Evolutionary conservation across 2,113 vertebrate species (phyloP), one percentile per base, ranked within the genome.

Genomic region (Macaca nemestrina): DNA sequence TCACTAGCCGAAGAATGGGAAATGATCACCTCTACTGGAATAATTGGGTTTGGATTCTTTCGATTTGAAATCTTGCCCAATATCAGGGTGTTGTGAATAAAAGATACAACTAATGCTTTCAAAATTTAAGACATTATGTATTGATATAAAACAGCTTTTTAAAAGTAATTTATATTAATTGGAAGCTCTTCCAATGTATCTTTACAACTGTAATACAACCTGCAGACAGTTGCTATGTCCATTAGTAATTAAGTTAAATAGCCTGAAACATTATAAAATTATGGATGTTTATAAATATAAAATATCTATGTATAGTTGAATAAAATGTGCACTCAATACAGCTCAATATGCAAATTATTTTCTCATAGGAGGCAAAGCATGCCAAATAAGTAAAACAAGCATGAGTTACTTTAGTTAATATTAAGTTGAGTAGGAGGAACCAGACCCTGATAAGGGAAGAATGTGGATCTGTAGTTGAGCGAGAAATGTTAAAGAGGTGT

Each of bases 401-500:
- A 68, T 9, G 38, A 84, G 6, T 92, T 92, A 17, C 68, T 97
- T 80, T 91, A 94, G 84, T 96, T 97, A 96, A 96, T 50, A 91
- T 97, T 96, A 95, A 78, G 30, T 68, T 50, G 86, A 91, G 73
- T 83, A 59, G 43, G 52, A 89, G 90, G 61, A 68, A 76, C 78
- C 52, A 95, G 45, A 8, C 8, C 45, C 89, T 97, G 94, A 97
- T 97, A 98, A 95, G 73, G 90, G 78, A 98, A 27, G 96, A 98
- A 98, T 96, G 91, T 50, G 67, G 30, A 32, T 52, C 75, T 98
- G 83, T 4, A 93, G 98, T 90, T 82, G 32, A 84, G 55, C 45
- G 61, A 87, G 92, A 94, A 95, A 78, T 18, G n/a, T 96, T 72
- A 80, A 92, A 75, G 67, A 88, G 61, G 16, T 61, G 32, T 2